Conservation (phyloP, 2,113 vertebrate genomes). For the Chiloscyllium plagiosum region DNA sequence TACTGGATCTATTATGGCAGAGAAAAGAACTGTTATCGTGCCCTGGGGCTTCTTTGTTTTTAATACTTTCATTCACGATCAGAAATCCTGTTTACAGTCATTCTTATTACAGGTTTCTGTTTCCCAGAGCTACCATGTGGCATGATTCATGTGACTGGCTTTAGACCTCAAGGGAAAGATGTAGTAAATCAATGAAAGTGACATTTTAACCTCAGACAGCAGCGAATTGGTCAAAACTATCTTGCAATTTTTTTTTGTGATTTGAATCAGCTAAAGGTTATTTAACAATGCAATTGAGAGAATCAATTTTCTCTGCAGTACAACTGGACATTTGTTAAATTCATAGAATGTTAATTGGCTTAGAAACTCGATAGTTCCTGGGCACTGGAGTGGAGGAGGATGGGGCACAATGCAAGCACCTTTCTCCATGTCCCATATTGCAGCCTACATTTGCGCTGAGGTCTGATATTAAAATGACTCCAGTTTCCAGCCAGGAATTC, state of each 20-base stretch:
- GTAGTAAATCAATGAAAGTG: neutral
- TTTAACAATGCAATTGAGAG: neutral
- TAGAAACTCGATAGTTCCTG: neutral
- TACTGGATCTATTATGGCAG: conserved; percentile 4
- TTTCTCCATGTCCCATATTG: neutral
- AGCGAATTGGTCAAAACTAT: neutral
- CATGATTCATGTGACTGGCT: neutral
- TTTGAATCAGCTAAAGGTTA: neutral
- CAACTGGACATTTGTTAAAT: neutral
- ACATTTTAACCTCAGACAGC: neutral
- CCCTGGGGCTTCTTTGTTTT: neutral
- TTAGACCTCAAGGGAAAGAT: neutral
- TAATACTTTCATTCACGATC: neutral
- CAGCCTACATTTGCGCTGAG: neutral
- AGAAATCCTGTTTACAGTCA: neutral
- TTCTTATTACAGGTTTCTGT: neutral
- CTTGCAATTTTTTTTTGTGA: neutral
- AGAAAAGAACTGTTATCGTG: neutral
- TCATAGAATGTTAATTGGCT: neutral
- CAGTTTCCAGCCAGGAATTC: neutral
- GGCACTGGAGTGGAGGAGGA: neutral
- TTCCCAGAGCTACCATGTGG: neutral
- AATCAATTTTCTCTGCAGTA: conserved; percentile 16
- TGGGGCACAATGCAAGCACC: neutral
- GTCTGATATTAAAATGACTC: neutral